Conservation (phyloP, 1,140 invertebrate genomes). For the Drosophila trapezifrons region DNA sequence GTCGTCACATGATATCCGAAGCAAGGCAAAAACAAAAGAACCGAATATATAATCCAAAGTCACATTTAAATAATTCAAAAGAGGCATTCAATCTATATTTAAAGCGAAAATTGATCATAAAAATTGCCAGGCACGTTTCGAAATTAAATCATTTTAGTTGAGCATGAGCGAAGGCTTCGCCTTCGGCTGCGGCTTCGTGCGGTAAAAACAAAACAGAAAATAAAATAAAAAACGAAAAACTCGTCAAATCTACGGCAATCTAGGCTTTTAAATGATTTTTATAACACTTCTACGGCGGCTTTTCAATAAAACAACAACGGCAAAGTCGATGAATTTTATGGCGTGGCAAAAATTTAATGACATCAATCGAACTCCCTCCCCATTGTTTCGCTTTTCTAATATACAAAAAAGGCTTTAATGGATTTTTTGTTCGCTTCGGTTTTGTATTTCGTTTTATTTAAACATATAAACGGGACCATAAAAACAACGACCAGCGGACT, state of each 20-base stretch:
- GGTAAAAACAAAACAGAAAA: slow-evolving; percentile 27
- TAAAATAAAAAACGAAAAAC: not conserved
- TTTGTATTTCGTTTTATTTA: slow-evolving; percentile 54
- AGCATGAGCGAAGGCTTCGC: slow-evolving; percentile 35
- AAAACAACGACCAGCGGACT: slow-evolving; percentile 38
- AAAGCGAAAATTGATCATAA: slow-evolving; percentile 72
- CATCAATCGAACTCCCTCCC: slow-evolving; percentile 48
- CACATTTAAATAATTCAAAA: slow-evolving; percentile 44
- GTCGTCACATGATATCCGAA: slow-evolving; percentile 52
- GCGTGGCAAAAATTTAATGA: slow-evolving; percentile 78
- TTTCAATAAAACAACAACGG: slow-evolving; percentile 43
- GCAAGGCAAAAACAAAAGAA: slow-evolving; percentile 39
- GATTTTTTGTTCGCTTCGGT: slow-evolving; percentile 46
- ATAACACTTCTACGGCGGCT: slow-evolving; percentile 67
- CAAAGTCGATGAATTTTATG: slow-evolving; percentile 55
- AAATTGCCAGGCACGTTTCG: slow-evolving; percentile 79
- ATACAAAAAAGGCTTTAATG: slow-evolving; percentile 72
- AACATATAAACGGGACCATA: slow-evolving; percentile 68
- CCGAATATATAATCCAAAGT: slow-evolving; percentile 26
- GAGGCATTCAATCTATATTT: slow-evolving; percentile 60
- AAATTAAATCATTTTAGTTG: slow-evolving; percentile 83
- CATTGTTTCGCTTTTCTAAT: slow-evolving; percentile 66
- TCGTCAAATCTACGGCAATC: slow-evolving; percentile 55
- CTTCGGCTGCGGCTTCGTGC: slow-evolving; percentile 7
- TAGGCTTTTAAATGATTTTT: slow-evolving; percentile 77